Conservation (phyloP, 2,888 invertebrate species). For the Ashinkailepas kermadecensis region DNA sequence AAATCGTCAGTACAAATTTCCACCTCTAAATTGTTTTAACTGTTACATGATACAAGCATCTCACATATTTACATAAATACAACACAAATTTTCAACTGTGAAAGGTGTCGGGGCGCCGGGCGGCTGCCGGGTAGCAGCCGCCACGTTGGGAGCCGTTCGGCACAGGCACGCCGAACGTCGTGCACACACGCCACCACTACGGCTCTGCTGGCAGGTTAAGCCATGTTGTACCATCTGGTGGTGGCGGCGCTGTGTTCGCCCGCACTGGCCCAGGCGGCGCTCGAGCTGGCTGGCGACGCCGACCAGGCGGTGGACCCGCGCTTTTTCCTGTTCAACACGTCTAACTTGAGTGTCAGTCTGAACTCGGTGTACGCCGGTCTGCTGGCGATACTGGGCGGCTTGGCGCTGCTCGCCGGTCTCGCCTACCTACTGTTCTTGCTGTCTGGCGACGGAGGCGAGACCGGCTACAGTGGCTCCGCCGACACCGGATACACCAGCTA, state of each 20-base stretch:
- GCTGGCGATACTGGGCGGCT: constrained; percentile 17
- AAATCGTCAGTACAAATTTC: too few relatives aligned
- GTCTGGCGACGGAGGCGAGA: not conserved
- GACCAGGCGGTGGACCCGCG: not conserved
- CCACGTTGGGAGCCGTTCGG: too few relatives aligned
- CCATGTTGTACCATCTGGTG: not conserved
- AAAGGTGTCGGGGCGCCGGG: too few relatives aligned
- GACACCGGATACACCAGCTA: constrained; percentile 20
- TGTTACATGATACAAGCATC: too few relatives aligned
- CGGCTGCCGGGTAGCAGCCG: too few relatives aligned
- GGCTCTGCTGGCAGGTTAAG: not conserved
- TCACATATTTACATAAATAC: too few relatives aligned
- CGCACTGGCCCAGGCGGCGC: not conserved
- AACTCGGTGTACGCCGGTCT: constrained; percentile 13
- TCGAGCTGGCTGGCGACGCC: not conserved
- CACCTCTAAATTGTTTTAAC: too few relatives aligned
- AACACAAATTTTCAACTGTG: too few relatives aligned
- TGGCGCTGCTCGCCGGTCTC: constrained; percentile 20
- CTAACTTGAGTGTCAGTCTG: constrained; percentile 17
- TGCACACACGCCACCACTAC: not conserved
- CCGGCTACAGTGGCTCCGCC: not conserved
- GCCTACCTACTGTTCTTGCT: constrained; percentile 14
- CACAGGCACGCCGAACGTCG: not conserved
- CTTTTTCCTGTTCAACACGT: constrained; percentile 14
- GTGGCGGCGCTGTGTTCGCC: constrained; percentile 4